phyloP scores from a whole-genome alignment of 2,797 vertebrate genomes.

The Lacerta agilis region DNA sequence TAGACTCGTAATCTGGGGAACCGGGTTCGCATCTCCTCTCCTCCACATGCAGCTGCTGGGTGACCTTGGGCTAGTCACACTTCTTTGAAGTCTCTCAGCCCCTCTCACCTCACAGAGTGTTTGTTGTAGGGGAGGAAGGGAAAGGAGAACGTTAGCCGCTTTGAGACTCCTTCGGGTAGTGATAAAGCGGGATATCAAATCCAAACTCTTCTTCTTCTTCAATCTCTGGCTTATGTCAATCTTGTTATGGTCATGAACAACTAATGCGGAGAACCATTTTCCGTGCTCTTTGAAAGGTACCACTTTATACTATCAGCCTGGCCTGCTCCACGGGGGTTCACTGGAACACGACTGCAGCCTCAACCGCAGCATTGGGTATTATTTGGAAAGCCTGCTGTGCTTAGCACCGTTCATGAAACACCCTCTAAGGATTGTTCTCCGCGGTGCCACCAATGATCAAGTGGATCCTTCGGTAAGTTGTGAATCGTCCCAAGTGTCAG shows the following conservation, averaged over 20 bases:
- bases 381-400: conserved; percentile 92
- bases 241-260: not conserved
- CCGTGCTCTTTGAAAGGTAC: conserved; percentile 81
- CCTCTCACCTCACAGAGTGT: no score
- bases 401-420: conserved; percentile 95
- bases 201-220: no score
- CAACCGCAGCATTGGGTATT: conserved; percentile 91
- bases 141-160: no score
- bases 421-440: conserved; percentile 87
- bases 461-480: conserved; percentile 91
- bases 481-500: not conserved
- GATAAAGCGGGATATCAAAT: no score
- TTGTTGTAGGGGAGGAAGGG: no score
- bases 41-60: no score
- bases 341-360: conserved; percentile 92
- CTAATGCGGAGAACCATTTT: not conserved
- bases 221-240: not conserved
- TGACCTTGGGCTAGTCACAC: no score
- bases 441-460: conserved; percentile 92
- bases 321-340: conserved; percentile 87
- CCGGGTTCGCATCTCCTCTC: no score
- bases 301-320: conserved; percentile 92
- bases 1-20: no score
- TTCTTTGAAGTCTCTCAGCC: no score
- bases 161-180: no score